phyloP scores from a whole-genome alignment of 2,797 vertebrate species.

The Esox lucius region DNA sequence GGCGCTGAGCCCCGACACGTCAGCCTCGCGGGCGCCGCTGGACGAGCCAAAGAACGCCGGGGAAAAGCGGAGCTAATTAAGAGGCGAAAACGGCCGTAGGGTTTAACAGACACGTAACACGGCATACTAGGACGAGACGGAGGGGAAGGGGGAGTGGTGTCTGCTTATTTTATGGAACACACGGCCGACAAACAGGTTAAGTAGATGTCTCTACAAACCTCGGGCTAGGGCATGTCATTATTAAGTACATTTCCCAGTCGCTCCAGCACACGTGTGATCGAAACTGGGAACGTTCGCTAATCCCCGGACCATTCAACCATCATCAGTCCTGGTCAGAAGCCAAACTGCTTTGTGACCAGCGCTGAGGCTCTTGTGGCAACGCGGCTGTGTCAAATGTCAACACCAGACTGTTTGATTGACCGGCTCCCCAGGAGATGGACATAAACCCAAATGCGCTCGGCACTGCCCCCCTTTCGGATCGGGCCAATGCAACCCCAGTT shows the following conservation, averaged over 20 bases:
- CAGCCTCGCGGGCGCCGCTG: neutral
- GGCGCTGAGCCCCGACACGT: neutral
- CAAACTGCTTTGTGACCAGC: constrained; percentile 10
- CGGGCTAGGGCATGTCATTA: neutral
- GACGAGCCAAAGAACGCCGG: neutral
- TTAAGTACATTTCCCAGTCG: constrained; percentile 1
- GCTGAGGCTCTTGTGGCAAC: neutral
- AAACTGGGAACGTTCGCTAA: neutral
- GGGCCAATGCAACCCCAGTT: neutral
- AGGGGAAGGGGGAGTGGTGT: no score
- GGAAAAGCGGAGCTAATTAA: neutral
- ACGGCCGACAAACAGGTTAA: neutral
- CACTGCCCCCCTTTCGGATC: neutral
- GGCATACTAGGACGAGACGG: neutral
- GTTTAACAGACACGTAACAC: neutral
- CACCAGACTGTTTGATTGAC: neutral
- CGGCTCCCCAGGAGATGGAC: neutral
- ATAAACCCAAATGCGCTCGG: neutral
- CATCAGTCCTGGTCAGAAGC: constrained; percentile 11
- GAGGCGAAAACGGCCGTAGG: neutral
- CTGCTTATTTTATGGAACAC: neutral
- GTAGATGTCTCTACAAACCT: neutral
- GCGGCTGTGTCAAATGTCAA: constrained; percentile 1
- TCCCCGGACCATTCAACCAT: neutral
- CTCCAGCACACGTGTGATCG: neutral